Conservation (phyloP, 2,113 vertebrate species). For the Heliornis fulica region DNA sequence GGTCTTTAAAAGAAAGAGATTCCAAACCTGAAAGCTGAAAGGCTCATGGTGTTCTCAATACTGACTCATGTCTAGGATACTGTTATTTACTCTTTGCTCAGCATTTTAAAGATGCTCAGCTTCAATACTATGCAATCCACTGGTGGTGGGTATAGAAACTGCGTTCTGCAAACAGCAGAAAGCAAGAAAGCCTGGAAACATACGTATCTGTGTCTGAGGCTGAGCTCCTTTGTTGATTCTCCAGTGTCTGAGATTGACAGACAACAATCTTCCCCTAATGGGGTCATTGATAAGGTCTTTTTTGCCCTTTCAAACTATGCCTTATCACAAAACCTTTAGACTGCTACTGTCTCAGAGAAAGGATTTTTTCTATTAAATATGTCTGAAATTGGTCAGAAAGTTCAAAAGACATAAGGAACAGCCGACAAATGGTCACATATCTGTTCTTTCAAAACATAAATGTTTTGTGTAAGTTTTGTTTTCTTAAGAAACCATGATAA, state of each 20-base stretch:
- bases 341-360: background rate
- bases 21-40: background rate
- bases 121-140: background rate
- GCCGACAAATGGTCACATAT: background rate
- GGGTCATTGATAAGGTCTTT: background rate
- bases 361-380: background rate
- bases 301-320: background rate
- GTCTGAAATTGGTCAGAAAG: background rate
- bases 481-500: background rate
- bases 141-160: background rate
- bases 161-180: background rate
- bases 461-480: background rate
- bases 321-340: background rate
- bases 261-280: background rate
- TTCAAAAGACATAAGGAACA: background rate
- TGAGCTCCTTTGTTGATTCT: background rate
- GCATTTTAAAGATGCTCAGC: background rate
- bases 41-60: background rate
- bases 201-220: background rate
- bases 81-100: background rate
- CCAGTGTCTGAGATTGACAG: background rate
- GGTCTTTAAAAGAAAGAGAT: background rate
- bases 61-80: background rate
- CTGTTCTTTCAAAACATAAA: background rate
- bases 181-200: background rate